Evolutionary conservation across 2,797 vertebrate genomes (phyloP).

Genomic region (Crocidura indochinensis): DNA sequence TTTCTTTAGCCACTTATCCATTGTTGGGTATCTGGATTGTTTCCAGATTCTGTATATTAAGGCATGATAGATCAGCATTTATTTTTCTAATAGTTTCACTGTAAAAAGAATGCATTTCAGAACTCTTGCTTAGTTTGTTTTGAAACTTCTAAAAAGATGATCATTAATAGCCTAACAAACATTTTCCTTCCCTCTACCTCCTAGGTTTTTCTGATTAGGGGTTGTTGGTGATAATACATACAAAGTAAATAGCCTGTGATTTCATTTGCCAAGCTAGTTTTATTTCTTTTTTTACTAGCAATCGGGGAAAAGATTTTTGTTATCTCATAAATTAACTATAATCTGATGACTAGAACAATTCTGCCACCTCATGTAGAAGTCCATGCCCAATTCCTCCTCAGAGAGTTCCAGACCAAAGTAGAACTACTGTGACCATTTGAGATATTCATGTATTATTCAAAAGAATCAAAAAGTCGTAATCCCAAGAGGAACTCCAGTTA

Average conservation of each 20-base stretch:
- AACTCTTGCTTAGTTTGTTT: background rate
- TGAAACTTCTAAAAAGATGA: background rate
- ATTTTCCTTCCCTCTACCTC: background rate
- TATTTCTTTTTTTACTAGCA: background rate
- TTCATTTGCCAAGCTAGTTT: background rate
- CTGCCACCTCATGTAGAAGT: background rate
- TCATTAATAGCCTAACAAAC: background rate
- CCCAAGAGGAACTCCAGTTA: background rate
- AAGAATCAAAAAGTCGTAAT: background rate
- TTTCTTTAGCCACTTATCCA: too few species aligned
- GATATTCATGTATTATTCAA: background rate
- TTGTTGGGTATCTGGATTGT: too few species aligned
- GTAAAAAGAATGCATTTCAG: background rate
- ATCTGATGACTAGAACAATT: conserved; percentile 31
- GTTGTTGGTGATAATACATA: background rate
- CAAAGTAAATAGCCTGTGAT: background rate
- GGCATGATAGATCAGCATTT: background rate
- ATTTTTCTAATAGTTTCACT: background rate
- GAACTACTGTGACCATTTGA: background rate
- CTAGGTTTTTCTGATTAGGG: background rate
- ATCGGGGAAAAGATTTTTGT: background rate
- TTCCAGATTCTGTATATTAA: too few species aligned
- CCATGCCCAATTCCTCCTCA: background rate
- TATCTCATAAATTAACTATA: background rate
- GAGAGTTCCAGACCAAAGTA: conserved; percentile 31